Base-by-base conservation (phyloP, 1,140 invertebrate genomes). In the Drosophila willistoni region DNA sequence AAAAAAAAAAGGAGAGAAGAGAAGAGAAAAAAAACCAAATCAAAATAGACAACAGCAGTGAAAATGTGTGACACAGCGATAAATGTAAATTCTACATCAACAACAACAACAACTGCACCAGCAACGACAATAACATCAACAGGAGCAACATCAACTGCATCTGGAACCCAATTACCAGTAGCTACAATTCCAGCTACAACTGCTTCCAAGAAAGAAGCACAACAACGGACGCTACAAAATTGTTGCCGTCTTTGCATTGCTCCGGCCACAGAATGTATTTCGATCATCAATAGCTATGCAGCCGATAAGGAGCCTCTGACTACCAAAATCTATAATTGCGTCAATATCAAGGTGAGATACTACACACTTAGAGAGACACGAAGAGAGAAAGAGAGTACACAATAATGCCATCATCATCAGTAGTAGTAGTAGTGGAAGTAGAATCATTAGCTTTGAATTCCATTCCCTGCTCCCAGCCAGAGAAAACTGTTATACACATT, bases 281-380 rank as follows among this genome's bases (percentile, higher is more conserved):
- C 91, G 62, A 92, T 92, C 64, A 91, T 92, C 64, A 92, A 91
- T 39, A 92, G 90, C 76, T 90, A 91, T 81, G 91, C 91, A 47
- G 91, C 91, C 68, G 91, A 92, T 73, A 92, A 92, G 80, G 91
- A 92, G 76, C 90, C 91, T 55, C 64, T 92, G 67, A 76, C 87
- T 34, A 90, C 77, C 55, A 92, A 92, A 86, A 92, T 92, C 72
- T 77, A 87, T 60, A 90, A 90, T 64, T 92, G 91, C 75, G 91
- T 92, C 74, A 81, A 83, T 76, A 91, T 92, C 67, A 92, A 92
- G 91, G 91, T 92, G 68, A 92, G 91, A 14, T 19, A 51, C 13
- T 19, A 51, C 13, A 51, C 29, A 29, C 29, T 6, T 6, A 55
- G 19, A 14, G 41, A n/a, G 7, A 47, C 6, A 47, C 4, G 7